These are phyloP conservation scores for Galerucella calmariensis DNA, from an alignment of 2,888 invertebrate genomes.

Conservation along the genomic window DNA sequence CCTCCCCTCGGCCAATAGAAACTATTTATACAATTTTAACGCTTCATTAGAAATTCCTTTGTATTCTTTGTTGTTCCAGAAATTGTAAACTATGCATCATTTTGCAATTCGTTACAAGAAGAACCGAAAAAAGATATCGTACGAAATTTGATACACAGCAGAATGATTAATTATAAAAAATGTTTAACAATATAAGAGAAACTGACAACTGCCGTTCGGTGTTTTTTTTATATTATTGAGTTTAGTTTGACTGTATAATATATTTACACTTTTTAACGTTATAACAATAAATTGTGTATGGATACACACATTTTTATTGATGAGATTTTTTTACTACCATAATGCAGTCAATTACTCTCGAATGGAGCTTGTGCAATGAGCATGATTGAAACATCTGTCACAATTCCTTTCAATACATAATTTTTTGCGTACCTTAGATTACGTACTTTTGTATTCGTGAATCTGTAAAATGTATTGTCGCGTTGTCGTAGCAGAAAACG, in stretches of 20 bases:
- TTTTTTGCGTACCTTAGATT: not conserved
- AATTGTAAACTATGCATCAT: constrained; percentile 55
- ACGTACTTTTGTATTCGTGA: no score
- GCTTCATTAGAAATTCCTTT: constrained; percentile 52
- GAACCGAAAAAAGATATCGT: constrained; percentile 33
- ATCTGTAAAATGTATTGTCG: no score
- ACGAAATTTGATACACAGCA: constrained; percentile 34
- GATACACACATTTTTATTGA: not conserved
- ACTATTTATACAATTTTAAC: constrained; percentile 53
- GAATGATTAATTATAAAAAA: constrained; percentile 46
- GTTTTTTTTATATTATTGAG: constrained; percentile 15
- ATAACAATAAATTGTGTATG: not conserved
- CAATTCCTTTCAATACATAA: not conserved
- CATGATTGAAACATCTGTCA: constrained; percentile 1
- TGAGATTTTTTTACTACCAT: not conserved
- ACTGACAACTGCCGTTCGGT: constrained; percentile 18
- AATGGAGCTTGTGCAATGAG: not conserved
- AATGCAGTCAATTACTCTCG: not conserved
- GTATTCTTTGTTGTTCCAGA: constrained; percentile 51
- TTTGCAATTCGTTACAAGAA: constrained; percentile 43
- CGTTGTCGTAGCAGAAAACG: no score
- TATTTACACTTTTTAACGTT: constrained; percentile 3
- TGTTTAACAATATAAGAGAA: constrained; percentile 31
- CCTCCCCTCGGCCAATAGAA: constrained; percentile 52
- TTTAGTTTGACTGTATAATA: constrained; percentile 7